phyloP scores from a whole-genome alignment of 1,140 invertebrate species.

The Aporrectodea caliginosa region DNA sequence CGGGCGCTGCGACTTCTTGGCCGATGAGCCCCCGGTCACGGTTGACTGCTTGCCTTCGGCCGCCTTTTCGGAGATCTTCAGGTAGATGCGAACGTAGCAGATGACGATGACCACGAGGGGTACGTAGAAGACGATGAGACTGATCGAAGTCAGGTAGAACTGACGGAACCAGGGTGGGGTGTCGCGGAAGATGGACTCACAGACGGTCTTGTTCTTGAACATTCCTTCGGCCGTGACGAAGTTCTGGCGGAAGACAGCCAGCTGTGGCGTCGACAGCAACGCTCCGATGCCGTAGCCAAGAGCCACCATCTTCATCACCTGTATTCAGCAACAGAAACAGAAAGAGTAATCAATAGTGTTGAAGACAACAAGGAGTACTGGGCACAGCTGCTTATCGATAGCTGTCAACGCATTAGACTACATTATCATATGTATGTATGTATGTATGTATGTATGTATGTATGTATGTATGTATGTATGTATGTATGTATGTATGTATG shows the following conservation, averaged over 20 bases:
- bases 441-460: too few species aligned
- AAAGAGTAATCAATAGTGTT: too few species aligned
- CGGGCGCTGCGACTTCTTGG: conserved; percentile 30
- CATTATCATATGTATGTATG: too few species aligned
- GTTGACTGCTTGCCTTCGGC: conserved; percentile 39
- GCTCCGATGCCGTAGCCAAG: conserved; percentile 44
- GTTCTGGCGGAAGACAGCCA: conserved; percentile 44
- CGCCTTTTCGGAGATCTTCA: conserved; percentile 48
- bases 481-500: too few species aligned
- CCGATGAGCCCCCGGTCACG: conserved; percentile 34
- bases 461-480: too few species aligned
- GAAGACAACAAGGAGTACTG: not conserved
- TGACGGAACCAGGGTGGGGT: conserved; percentile 40
- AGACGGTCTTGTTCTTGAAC: conserved; percentile 35
- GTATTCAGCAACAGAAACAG: too few species aligned
- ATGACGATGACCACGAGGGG: conserved; percentile 47
- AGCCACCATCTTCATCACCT: conserved; percentile 49
- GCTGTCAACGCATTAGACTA: too few species aligned
- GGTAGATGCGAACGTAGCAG: conserved; percentile 50
- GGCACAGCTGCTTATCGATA: too few species aligned
- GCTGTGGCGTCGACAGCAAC: conserved; percentile 43
- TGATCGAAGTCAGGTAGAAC: conserved; percentile 47
- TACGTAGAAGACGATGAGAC: conserved; percentile 46
- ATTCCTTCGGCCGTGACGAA: conserved; percentile 30
- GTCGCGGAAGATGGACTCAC: conserved; percentile 48